Evolutionary conservation across 2,888 invertebrate genomes (phyloP), one percentile per base, ranked within the genome.

Genomic region (Oscheius onirici): DNA sequence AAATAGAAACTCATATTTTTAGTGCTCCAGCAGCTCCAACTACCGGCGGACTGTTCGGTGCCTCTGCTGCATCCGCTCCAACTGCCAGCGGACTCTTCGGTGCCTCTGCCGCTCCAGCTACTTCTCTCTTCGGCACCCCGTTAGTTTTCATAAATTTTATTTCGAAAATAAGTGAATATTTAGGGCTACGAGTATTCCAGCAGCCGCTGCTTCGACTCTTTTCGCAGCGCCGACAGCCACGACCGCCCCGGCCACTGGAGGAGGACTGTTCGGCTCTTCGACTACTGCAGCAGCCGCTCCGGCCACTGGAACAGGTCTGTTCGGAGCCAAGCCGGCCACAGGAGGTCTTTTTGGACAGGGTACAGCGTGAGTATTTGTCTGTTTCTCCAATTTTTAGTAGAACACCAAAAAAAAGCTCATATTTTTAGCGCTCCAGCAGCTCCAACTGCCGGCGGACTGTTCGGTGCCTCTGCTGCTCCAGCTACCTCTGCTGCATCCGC

Each of bases 381-480:
- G 11, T 8, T 17, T 24, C 5, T n/a, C 40, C 17, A 41, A 3
- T 5, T 61, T 3, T 24, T 13, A 44, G 1, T 11, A 41, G 24
- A 41, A 10, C 17, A 13, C 28, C 28, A 11, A 43, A 40, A 3
- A 52, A 13, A 10, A 40, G 8, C 46, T 40, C 3, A 11, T 40
- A n/a, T 60, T 51, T 20, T 11, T 20, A 51, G 51, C 17, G 24
- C 51, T 13, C 8, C 55, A 26, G n/a, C 24, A 11, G 22, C n/a
- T 15, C 15, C 57, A 17, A 1, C 44, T n/a, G 22, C 52, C 11
- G 52, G 54, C n/a, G 55, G 63, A n/a, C 63, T 70, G 15, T 70
- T 63, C 63, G 63, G 63, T 26, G 26, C 61, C 44, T 11, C 52
- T 20, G 61, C 71, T 24, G 20, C 71, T 40, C 11, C 55, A n/a